Evolutionary conservation across 2,888 invertebrate genomes (phyloP).

Genomic region (Drosophila merina): DNA sequence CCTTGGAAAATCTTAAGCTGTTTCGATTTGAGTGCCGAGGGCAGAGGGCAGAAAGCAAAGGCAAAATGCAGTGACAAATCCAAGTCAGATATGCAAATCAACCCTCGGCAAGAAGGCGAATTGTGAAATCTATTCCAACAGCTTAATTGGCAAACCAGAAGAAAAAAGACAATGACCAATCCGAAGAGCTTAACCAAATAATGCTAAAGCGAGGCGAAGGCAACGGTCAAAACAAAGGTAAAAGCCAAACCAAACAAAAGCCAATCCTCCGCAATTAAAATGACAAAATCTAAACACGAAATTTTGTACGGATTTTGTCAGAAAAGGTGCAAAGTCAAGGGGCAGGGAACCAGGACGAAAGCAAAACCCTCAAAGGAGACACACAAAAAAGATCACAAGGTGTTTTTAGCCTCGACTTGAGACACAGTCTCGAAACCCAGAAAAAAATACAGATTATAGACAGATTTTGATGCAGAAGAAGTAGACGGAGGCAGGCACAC

Average conservation of each 20-base stretch:
- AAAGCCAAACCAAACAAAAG: conserved; percentile 46
- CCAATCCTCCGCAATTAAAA: conserved; percentile 69
- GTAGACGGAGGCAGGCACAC: conserved; percentile 28
- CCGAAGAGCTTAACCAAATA: conserved; percentile 40
- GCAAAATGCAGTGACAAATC: conserved; percentile 73
- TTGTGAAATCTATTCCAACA: conserved; percentile 76
- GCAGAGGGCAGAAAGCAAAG: background rate
- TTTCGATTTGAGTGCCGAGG: conserved; percentile 62
- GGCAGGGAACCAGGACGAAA: conserved; percentile 15
- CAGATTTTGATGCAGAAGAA: conserved; percentile 67
- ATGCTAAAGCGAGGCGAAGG: conserved; percentile 25
- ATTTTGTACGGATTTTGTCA: conserved; percentile 69
- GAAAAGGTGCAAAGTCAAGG: conserved; percentile 64
- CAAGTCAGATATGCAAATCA: conserved; percentile 76
- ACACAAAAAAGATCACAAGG: conserved; percentile 57
- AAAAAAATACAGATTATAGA: conserved; percentile 71
- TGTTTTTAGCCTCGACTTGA: conserved; percentile 51
- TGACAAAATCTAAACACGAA: conserved; percentile 79
- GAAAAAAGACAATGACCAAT: conserved; percentile 20
- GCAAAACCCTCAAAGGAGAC: conserved; percentile 35
- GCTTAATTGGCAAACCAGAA: conserved; percentile 70
- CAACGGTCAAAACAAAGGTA: conserved; percentile 18
- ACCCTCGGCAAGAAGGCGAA: conserved; percentile 42
- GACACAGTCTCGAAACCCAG: conserved; percentile 45
- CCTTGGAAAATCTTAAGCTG: conserved; percentile 68